phyloP scores from a whole-genome alignment of 2,888 invertebrate species.

The Agonum fuliginosum region DNA sequence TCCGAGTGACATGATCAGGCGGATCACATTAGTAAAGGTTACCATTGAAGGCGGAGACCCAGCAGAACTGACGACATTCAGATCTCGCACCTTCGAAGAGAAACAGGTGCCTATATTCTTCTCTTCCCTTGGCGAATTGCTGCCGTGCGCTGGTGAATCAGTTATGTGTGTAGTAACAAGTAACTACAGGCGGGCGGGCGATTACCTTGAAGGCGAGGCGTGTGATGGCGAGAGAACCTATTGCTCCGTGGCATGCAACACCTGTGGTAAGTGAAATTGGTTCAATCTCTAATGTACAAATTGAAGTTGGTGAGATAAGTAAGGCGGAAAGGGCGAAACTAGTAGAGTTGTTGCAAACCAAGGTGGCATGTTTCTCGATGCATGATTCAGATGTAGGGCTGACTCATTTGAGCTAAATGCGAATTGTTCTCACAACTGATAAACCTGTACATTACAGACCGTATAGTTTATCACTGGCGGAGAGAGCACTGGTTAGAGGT shows the following conservation, averaged over 20 bases:
- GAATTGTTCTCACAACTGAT: neutral
- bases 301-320: neutral
- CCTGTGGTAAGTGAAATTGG: neutral
- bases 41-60: neutral
- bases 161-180: neutral
- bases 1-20: constrained; percentile 11
- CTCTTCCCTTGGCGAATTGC: neutral
- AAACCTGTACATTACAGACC: constrained; percentile 53
- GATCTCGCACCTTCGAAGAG: neutral
- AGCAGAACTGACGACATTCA: neutral
- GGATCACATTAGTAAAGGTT: neutral
- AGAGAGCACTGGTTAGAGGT: neutral
- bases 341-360: too few relatives aligned
- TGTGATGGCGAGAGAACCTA: neutral
- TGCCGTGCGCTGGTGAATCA: neutral
- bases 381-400: constrained; percentile 44
- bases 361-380: constrained; percentile 28
- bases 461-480: constrained; percentile 61
- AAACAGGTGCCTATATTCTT: neutral
- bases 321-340: neutral
- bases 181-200: neutral
- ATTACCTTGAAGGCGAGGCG: neutral
- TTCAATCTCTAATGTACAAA: neutral
- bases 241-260: neutral
- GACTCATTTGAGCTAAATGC: constrained; percentile 48